These are phyloP conservation scores for Chymomyza costata DNA, from an alignment of 1,140 invertebrate genomes.

Conservation along the genomic window DNA sequence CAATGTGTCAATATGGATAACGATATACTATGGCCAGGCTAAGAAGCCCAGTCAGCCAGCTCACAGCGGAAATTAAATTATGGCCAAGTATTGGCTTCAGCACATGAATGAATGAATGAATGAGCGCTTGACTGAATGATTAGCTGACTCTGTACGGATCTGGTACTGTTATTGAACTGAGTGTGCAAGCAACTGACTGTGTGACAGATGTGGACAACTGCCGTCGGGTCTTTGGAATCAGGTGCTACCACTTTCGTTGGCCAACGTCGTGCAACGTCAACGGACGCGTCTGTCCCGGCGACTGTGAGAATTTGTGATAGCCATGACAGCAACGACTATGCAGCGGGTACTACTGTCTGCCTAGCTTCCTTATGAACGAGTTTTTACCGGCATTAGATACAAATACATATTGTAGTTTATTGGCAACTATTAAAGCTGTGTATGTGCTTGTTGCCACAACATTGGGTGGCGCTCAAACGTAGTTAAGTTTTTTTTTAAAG, in stretches of 20 bases:
- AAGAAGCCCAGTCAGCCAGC: slow-evolving; percentile 9
- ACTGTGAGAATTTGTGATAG: slow-evolving; percentile 64
- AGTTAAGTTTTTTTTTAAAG: too few species aligned
- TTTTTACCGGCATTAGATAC: slow-evolving; percentile 57
- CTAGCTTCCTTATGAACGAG: slow-evolving; percentile 59
- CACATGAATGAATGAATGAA: slow-evolving; percentile 64
- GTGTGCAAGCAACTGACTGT: too few species aligned
- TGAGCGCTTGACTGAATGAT: slow-evolving; percentile 42
- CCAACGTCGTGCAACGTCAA: slow-evolving; percentile 12
- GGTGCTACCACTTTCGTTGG: slow-evolving; percentile 64
- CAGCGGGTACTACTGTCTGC: slow-evolving; percentile 44
- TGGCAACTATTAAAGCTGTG: slow-evolving; percentile 61
- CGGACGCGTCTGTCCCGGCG: slow-evolving; percentile 36
- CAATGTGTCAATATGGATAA: slow-evolving; percentile 67
- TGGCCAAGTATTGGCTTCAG: slow-evolving; percentile 35
- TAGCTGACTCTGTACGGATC: not conserved
- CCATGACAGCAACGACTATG: too few species aligned
- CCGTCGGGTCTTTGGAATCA: slow-evolving; percentile 56
- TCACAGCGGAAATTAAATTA: slow-evolving; percentile 67
- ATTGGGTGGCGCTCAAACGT: too few species aligned
- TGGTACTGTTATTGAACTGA: too few species aligned
- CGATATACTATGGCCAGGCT: slow-evolving; percentile 55
- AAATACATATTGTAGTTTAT: slow-evolving; percentile 63
- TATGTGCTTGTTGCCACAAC: too few species aligned
- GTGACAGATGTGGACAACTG: slow-evolving; percentile 64